Evolutionary conservation across 2,888 invertebrate species (phyloP).

Genomic region (Bellardia pandia): DNA sequence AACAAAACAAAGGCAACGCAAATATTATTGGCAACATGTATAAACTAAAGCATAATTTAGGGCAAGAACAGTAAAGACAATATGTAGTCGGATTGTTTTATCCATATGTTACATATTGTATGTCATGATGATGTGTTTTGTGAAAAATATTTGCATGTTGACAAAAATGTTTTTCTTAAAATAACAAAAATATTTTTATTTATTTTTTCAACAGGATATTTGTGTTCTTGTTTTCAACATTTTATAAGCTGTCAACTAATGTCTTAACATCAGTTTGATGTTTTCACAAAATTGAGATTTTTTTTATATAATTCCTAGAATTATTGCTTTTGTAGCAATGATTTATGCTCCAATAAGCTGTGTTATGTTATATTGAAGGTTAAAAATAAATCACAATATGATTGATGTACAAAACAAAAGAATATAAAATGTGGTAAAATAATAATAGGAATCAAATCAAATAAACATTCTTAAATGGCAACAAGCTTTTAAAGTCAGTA

Average conservation of each 20-base stretch:
- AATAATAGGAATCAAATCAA: too few species aligned
- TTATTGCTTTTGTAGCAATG: not conserved
- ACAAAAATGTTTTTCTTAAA: slow-evolving; percentile 58
- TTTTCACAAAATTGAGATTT: slow-evolving; percentile 16
- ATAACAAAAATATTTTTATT: slow-evolving; percentile 44
- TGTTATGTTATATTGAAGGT: too few species aligned
- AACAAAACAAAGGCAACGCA: slow-evolving; percentile 33
- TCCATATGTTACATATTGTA: slow-evolving; percentile 47
- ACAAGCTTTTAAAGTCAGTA: too few species aligned
- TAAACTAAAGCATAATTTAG: slow-evolving; percentile 8
- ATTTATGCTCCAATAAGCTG: too few species aligned
- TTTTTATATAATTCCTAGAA: slow-evolving; percentile 36
- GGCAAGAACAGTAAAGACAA: slow-evolving; percentile 13
- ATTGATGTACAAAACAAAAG: too few species aligned
- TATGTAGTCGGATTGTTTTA: not conserved
- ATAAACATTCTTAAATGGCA: too few species aligned
- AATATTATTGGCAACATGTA: slow-evolving; percentile 27
- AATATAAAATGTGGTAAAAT: too few species aligned
- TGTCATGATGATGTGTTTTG: slow-evolving; percentile 23
- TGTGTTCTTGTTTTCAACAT: slow-evolving; percentile 1
- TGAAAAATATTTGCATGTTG: slow-evolving; percentile 70
- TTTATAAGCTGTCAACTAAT: slow-evolving; percentile 55
- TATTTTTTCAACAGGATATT: slow-evolving; percentile 36
- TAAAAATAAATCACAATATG: too few species aligned
- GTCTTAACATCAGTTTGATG: slow-evolving; percentile 52